A percentile compares a stretch with the other conserved stretches of the same genome.
These are phyloP conservation scores for Octonoba sinensis DNA, from an alignment of 2,888 invertebrate species.

Conservation along the genomic window DNA sequence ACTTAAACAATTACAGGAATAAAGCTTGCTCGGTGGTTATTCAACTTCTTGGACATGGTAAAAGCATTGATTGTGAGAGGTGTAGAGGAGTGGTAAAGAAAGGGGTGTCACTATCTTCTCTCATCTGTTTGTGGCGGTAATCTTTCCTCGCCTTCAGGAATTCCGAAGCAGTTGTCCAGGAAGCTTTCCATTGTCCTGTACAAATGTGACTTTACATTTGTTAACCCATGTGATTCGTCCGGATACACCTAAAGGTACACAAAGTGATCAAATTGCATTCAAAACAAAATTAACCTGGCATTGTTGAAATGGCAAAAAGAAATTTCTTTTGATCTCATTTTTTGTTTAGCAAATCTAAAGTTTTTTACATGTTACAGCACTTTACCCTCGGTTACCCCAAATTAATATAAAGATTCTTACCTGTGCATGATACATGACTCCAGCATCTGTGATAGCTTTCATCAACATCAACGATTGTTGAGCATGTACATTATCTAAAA, in stretches of 20 bases:
- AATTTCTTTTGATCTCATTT: too few relatives aligned
- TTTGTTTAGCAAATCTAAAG: too few relatives aligned
- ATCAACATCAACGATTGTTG: slow-evolving; percentile 62
- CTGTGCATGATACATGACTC: slow-evolving; percentile 61
- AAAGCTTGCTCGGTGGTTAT: slow-evolving; percentile 17
- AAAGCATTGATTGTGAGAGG: slow-evolving; percentile 43
- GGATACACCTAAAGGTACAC: slow-evolving; percentile 83
- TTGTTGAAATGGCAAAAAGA: too few relatives aligned
- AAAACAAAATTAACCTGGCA: background rate
- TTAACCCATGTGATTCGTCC: slow-evolving; percentile 88
- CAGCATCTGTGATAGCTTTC: slow-evolving; percentile 62
- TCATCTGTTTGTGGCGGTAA: slow-evolving; percentile 53
- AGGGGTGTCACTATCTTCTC: slow-evolving; percentile 28
- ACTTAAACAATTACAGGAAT: slow-evolving; percentile 9
- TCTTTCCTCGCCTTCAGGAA: slow-evolving; percentile 51
- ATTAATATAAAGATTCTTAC: too few relatives aligned
- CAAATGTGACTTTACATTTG: slow-evolving; percentile 87
- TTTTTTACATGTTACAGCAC: too few relatives aligned
- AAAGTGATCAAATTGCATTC: slow-evolving; percentile 56
- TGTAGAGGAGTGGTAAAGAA: background rate
- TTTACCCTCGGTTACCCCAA: too few relatives aligned
- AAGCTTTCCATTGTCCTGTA: slow-evolving; percentile 94
- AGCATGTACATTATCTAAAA: slow-evolving; percentile 57
- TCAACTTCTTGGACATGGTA: background rate
- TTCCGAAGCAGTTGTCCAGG: slow-evolving; percentile 85